Conservation (phyloP, 1,140 invertebrate species). For the Drosophila carrolli region DNA sequence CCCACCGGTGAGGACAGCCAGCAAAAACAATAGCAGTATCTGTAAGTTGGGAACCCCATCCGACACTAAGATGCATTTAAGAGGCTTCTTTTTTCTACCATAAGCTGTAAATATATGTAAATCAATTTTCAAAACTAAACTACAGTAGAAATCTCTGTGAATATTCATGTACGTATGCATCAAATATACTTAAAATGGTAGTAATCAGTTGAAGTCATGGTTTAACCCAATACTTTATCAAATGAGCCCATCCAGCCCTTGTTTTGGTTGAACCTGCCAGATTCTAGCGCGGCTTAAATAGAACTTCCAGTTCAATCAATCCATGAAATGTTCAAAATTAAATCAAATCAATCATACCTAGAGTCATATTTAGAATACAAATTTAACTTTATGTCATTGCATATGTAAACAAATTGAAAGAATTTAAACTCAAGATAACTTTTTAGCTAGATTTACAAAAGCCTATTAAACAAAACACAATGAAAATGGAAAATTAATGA, state of each 20-base stretch:
- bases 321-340: constrained; percentile 3
- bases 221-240: constrained; percentile 3
- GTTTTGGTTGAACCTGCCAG: neutral
- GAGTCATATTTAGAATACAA: constrained; percentile 25
- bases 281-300: neutral
- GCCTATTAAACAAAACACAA: constrained; percentile 23
- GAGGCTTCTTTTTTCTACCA: constrained; percentile 35
- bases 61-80: constrained; percentile 49
- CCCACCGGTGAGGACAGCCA: constrained; percentile 45
- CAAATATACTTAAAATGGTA: constrained; percentile 6
- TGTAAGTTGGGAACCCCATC: constrained; percentile 25
- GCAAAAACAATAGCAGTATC: constrained; percentile 42
- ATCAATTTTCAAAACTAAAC: constrained; percentile 15
- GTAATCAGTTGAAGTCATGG: constrained; percentile 5
- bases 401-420: constrained; percentile 61
- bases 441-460: constrained; percentile 78
- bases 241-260: constrained; percentile 4
- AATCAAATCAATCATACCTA: constrained; percentile 28
- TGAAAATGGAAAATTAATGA: constrained; percentile 3
- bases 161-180: constrained; percentile 29
- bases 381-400: constrained; percentile 42
- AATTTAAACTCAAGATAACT: constrained; percentile 72
- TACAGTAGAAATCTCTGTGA: constrained; percentile 43
- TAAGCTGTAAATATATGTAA: constrained; percentile 48
- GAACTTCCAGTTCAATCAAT: neutral